Evolutionary conservation across 1,140 invertebrate genomes (phyloP), one percentile per base, ranked within the genome.

Genomic region (Riptortus pedestris): DNA sequence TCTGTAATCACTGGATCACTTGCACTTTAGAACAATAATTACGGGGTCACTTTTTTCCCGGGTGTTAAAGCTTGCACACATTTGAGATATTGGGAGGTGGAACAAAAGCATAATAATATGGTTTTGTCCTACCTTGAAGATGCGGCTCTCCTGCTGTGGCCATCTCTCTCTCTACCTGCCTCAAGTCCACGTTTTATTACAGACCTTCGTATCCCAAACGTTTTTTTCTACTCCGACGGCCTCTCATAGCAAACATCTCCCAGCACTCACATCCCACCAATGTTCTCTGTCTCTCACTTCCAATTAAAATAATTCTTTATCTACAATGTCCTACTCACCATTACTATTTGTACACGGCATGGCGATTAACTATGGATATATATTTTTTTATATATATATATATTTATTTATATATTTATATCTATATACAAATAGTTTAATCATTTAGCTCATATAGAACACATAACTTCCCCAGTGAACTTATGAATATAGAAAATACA

Each of bases 401-500:
- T 38, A 38, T 7, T 14, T 38, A 38, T 38, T 7, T 38, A 38
- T 14, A 38, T 7, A 38, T 38, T 7, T n/a, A n/a, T n/a, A n/a
- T n/a, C n/a, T n/a, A n/a, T n/a, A n/a, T n/a, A n/a, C n/a, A n/a
- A 27, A 51, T 16, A 24, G 22, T 63, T 47, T 14, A 16, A 59
- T 26, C 57, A 59, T 59, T 59, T 59, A 59, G 57, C 45, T 63
- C 60, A 48, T 61, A 58, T 27, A 65, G 64, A 66, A 68, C 67
- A 68, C 63, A 65, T 61, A 58, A 63, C 60, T 61, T 48, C 55
- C 64, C 61, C 67, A 63, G 26, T 66, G 43, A 52, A 11, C 38
- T 27, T 38, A 38, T 14, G 31, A 38, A 38, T 63, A 66, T 68
- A 68, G 57, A 68, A 68, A 68, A 68, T 68, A 66, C 65, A 68